Percentiles rank a stretch among this genome's conserved stretches.
These are phyloP conservation scores for Catajapyx aquilonaris DNA, from an alignment of 1,140 invertebrate species.

Conservation along the genomic window DNA sequence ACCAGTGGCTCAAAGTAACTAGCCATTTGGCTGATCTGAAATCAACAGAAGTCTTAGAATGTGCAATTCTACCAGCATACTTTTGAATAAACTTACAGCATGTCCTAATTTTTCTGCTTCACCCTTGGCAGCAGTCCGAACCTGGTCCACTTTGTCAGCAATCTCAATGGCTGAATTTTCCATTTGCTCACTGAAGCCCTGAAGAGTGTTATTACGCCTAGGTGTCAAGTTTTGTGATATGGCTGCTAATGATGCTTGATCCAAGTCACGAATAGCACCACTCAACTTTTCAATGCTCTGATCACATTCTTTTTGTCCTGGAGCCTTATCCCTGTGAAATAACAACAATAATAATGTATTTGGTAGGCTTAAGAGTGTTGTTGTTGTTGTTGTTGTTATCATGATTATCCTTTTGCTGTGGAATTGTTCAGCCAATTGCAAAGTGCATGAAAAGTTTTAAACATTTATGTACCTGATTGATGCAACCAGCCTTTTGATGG, in stretches of 20 bases:
- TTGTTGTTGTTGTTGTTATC: background rate
- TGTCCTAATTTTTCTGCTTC: slow-evolving; percentile 89
- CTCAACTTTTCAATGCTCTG: slow-evolving; percentile 57
- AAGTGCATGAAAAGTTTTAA: background rate
- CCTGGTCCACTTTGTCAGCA: slow-evolving; percentile 53
- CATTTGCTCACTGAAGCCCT: slow-evolving; percentile 47
- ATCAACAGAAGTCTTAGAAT: slow-evolving; percentile 1
- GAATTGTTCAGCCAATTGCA: too few species aligned
- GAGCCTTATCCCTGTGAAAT: slow-evolving; percentile 67
- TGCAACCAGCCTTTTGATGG: slow-evolving; percentile 80
- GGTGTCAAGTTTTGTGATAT: slow-evolving; percentile 59
- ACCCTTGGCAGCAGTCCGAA: slow-evolving; percentile 59
- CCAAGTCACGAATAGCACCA: slow-evolving; percentile 53
- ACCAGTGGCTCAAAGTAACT: slow-evolving; percentile 69
- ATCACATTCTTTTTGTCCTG: slow-evolving; percentile 85
- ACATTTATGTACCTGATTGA: slow-evolving; percentile 43
- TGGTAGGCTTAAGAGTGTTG: background rate
- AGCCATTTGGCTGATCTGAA: slow-evolving; percentile 48
- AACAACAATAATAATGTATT: slow-evolving; percentile 4
- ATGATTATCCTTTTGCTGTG: slow-evolving; percentile 8
- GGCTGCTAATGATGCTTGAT: slow-evolving; percentile 66
- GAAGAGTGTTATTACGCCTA: slow-evolving; percentile 49
- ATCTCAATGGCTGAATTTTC: slow-evolving; percentile 47
- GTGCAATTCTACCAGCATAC: background rate
- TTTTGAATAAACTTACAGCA: slow-evolving; percentile 23